Base-by-base conservation (phyloP, 2,888 invertebrate genomes). In the Drosophila robusta region DNA sequence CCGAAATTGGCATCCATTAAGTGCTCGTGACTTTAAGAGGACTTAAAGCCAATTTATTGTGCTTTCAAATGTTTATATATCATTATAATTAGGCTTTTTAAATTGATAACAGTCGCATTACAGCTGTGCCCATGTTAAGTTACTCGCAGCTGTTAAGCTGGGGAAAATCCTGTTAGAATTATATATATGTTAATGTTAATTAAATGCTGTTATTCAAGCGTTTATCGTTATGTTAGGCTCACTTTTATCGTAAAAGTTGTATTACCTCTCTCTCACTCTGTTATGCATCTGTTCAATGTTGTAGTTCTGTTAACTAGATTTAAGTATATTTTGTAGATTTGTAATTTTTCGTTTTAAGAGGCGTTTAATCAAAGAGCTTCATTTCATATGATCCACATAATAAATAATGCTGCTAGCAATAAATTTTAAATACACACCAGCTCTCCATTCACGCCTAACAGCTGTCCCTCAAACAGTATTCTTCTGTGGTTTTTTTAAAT, bases 1-100 rank as follows among this genome's bases (percentile, higher is more conserved):
- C 41, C 46, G 14, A 42, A 61, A 61, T 64, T 69, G 69, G 36
- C 18, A 51, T 9, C 26, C 58, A 49, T 64, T 64, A 39, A 44
- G 22, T 29, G 16, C 41, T 41, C 24, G 11, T 7, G 42, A n/a
- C 41, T 58, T 47, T 4, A 34, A 22, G n/a, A 12, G 8, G 14
- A 4, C 26, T 14, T 14, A 14, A n/a, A 26, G 9, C 2, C 24
- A 24, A 29, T 36, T 58, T 51, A 51, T 44, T 44, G 36, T 14
- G 16, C 41, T 7, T 5, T 22, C 22, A 44, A 5, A 11, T 24
- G 32, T 12, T 12, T 4, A 8, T 32, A 34, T 34, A 34, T 12
- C 22, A 16, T 32, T 16, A 34, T 2, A 46, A 9, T 24, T 26
- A 16, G 36, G 55, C 45, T 16, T 4, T 3, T 22, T 8, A 54